Evolutionary conservation across 2,888 invertebrate genomes (phyloP).

Genomic region (Pterostichus madidus): DNA sequence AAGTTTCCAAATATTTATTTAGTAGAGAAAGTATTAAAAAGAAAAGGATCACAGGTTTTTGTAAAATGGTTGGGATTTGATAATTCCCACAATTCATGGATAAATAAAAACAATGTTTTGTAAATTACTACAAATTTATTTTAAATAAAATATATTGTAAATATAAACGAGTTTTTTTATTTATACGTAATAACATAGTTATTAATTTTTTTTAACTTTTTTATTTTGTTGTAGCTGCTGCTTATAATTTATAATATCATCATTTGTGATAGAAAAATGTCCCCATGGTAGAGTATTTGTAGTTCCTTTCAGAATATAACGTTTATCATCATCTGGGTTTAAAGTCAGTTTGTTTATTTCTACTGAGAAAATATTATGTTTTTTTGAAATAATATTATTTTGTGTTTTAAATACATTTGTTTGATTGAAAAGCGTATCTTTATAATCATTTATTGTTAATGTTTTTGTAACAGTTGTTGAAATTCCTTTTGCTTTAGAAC

Average conservation of each 20-base stretch:
- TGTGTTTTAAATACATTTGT: conserved; percentile 50
- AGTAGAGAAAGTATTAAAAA: conserved; percentile 37
- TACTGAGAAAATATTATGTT: conserved; percentile 64
- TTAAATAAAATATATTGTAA: too few relatives aligned
- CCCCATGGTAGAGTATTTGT: conserved; percentile 66
- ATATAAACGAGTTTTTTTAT: too few relatives aligned
- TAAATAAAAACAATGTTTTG: conserved; percentile 13
- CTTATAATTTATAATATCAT: too few relatives aligned
- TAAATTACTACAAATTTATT: not conserved
- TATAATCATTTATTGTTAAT: conserved; percentile 65
- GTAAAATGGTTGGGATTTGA: conserved; percentile 42
- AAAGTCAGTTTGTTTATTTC: conserved; percentile 66
- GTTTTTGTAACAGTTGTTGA: conserved; percentile 53
- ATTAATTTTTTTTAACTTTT: too few relatives aligned
- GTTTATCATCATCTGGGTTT: conserved; percentile 63
- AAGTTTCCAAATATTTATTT: conserved; percentile 36
- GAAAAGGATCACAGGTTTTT: conserved; percentile 1
- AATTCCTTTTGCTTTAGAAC: conserved; percentile 64
- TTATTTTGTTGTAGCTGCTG: too few relatives aligned
- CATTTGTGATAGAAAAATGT: conserved; percentile 39
- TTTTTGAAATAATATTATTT: conserved; percentile 59
- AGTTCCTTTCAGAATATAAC: conserved; percentile 53
- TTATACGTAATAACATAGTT: too few relatives aligned
- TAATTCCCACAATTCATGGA: conserved; percentile 19
- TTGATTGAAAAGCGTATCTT: conserved; percentile 53